Evolutionary conservation across 2,888 invertebrate genomes (phyloP).

Genomic region (Calephelis perditalis): DNA sequence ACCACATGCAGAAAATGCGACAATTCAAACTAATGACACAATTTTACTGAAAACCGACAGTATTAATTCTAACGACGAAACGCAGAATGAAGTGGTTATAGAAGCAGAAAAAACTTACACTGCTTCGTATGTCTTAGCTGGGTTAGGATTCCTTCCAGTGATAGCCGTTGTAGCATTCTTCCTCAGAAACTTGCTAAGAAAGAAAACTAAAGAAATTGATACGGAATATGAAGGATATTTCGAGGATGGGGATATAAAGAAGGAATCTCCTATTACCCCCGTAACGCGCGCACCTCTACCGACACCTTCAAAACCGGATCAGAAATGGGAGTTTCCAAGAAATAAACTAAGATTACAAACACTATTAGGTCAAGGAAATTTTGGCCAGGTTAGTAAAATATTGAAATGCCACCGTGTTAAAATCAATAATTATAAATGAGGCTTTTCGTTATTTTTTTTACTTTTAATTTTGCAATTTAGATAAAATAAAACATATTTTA

Average conservation of each 20-base stretch:
- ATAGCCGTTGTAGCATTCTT: constrained; percentile 78
- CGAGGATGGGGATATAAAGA: constrained; percentile 74
- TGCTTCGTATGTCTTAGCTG: constrained; percentile 79
- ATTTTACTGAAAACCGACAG: constrained; percentile 40
- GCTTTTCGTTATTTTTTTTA: no score
- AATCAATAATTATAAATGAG: no score
- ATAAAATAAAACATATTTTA: no score
- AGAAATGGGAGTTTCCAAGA: constrained; percentile 87
- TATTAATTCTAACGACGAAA: constrained; percentile 38
- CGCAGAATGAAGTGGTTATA: constrained; percentile 71
- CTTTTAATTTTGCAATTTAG: no score
- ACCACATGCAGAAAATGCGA: constrained; percentile 37
- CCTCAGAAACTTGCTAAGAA: constrained; percentile 72
- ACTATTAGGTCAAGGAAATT: constrained; percentile 89
- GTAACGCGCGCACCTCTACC: constrained; percentile 77
- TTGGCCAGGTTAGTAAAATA: constrained; percentile 81
- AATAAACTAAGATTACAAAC: constrained; percentile 87
- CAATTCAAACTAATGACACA: constrained; percentile 36
- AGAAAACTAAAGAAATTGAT: constrained; percentile 75
- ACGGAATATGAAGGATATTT: constrained; percentile 80
- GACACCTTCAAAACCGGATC: constrained; percentile 74
- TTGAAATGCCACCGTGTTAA: no score
- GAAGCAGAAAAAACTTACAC: constrained; percentile 79
- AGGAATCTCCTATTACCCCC: constrained; percentile 70
- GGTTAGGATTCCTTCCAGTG: constrained; percentile 78